These are phyloP conservation scores for Macrotrachela quadricornifera DNA, from an alignment of 1,140 invertebrate genomes.

Conservation along the genomic window DNA sequence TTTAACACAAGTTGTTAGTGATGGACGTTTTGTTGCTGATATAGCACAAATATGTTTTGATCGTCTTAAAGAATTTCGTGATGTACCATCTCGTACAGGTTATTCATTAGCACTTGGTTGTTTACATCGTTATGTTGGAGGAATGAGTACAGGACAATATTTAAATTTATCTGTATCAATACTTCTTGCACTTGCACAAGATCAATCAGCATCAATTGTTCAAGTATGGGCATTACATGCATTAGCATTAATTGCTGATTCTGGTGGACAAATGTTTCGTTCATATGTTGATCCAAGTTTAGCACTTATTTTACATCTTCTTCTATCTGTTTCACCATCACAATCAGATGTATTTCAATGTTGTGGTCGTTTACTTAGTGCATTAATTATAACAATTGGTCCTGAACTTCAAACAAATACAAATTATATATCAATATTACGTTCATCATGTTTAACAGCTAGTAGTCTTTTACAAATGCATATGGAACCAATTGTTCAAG, in stretches of 20 bases:
- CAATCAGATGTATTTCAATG: conserved; percentile 78
- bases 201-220: conserved; percentile 61
- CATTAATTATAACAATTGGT: conserved; percentile 84
- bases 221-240: conserved; percentile 92
- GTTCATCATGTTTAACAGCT: conserved; percentile 31
- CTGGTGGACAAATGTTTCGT: conserved; percentile 89
- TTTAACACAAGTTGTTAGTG: conserved; percentile 51
- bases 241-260: conserved; percentile 76
- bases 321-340: conserved; percentile 64
- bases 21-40: conserved; percentile 57
- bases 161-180: conserved; percentile 78
- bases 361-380: conserved; percentile 71
- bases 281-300: conserved; percentile 81
- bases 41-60: conserved; percentile 74
- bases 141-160: conserved; percentile 71
- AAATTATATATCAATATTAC: conserved; percentile 19
- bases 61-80: conserved; percentile 56
- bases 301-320: conserved; percentile 59
- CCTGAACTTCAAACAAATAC: conserved; percentile 68
- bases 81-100: conserved; percentile 66
- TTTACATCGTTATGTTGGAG: conserved; percentile 62
- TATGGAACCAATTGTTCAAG: conserved; percentile 49
- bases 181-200: conserved; percentile 72
- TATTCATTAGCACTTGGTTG: conserved; percentile 74
- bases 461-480: conserved; percentile 82